phyloP scores from a whole-genome alignment of 1,140 invertebrate genomes.

The Lamellibrachia luymesi region DNA sequence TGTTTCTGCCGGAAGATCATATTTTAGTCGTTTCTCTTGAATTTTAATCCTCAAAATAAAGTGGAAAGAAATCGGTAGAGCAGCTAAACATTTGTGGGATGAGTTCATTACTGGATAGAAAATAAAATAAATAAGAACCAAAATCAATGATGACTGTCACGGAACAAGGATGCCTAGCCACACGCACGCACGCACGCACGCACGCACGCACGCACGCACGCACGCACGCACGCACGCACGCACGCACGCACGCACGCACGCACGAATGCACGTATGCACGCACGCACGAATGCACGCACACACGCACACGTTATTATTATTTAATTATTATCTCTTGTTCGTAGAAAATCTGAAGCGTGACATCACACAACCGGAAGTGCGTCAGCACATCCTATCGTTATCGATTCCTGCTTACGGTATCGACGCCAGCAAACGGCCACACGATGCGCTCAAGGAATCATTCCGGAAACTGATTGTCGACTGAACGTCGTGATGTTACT shows the following conservation, averaged over 20 bases:
- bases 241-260: background rate
- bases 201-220: background rate
- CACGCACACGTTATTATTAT: background rate
- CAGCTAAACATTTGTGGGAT: too few species aligned
- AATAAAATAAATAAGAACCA: too few species aligned
- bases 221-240: background rate
- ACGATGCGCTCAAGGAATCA: conserved; percentile 3
- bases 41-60: too few species aligned
- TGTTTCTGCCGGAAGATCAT: too few species aligned
- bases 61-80: too few species aligned
- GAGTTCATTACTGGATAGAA: too few species aligned
- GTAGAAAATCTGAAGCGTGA: background rate
- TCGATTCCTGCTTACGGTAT: background rate
- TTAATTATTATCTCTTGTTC: background rate
- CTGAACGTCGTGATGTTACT: background rate
- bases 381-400: background rate
- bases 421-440: conserved; percentile 9
- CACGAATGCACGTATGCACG: background rate
- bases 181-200: background rate
- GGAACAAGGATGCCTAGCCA: too few species aligned
- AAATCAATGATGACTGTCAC: too few species aligned
- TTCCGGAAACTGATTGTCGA: conserved; percentile 26
- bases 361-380: conserved; percentile 3
- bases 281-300: background rate
- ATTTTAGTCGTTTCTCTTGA: too few species aligned